These are phyloP conservation scores for Halyomorpha halys DNA, from an alignment of 1,140 invertebrate species.

Conservation along the genomic window DNA sequence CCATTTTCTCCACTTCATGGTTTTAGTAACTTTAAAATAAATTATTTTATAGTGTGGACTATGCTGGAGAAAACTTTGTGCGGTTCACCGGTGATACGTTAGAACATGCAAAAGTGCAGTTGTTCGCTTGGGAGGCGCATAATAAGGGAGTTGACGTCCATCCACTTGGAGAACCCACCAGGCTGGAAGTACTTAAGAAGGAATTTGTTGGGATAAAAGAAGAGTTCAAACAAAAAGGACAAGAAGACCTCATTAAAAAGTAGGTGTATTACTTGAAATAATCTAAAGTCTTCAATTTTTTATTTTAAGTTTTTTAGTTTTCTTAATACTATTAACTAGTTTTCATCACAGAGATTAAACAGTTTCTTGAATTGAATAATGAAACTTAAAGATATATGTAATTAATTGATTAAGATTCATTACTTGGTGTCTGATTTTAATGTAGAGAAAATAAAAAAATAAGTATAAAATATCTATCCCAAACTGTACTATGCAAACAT, in stretches of 20 bases:
- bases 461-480: too few relatives aligned
- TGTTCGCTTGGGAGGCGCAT: conserved; percentile 98
- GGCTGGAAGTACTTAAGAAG: conserved; percentile 80
- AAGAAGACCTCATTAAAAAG: conserved; percentile 63
- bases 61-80: conserved; percentile 93
- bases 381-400: too few relatives aligned
- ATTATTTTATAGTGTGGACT: conserved; percentile 56
- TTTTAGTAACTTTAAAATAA: conserved; percentile 22
- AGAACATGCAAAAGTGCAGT: conserved; percentile 78
- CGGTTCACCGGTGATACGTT: conserved; percentile 87
- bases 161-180: conserved; percentile 93
- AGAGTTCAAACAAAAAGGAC: conserved; percentile 41
- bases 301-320: too few relatives aligned
- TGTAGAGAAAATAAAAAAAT: too few relatives aligned
- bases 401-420: too few relatives aligned
- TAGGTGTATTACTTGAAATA: background rate
- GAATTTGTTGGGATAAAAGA: conserved; percentile 83
- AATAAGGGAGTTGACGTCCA: conserved; percentile 92
- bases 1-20: too few relatives aligned
- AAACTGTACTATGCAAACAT: too few relatives aligned
- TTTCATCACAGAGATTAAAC: too few relatives aligned
- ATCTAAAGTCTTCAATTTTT: too few relatives aligned
- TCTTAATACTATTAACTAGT: too few relatives aligned
- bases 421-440: too few relatives aligned
- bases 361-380: too few relatives aligned